Conservation (phyloP, 2,113 vertebrate genomes). For the Prionailurus viverrinus region DNA sequence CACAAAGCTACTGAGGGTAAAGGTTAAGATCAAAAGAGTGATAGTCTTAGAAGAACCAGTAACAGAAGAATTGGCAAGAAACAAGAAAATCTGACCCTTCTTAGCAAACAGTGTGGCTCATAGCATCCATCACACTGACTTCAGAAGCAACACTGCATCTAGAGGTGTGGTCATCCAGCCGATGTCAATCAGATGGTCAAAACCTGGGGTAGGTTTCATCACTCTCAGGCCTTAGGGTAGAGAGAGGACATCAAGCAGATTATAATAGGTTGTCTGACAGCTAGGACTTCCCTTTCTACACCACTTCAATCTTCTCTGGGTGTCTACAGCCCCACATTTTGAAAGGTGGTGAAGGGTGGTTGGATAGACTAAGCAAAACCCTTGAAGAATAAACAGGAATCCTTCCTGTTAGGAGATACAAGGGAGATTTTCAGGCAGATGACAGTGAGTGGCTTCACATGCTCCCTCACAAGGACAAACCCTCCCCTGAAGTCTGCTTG, state of each 20-base stretch:
- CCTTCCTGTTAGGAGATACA: background rate
- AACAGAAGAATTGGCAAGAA: background rate
- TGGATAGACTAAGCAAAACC: background rate
- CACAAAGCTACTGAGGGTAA: background rate
- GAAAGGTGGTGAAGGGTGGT: fast-evolving
- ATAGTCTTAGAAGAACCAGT: background rate
- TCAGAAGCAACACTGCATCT: background rate
- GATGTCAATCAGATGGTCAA: background rate
- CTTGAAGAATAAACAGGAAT: background rate
- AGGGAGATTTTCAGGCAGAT: background rate
- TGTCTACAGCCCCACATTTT: background rate
- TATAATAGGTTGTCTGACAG: background rate
- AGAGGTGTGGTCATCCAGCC: background rate
- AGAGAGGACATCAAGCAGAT: background rate
- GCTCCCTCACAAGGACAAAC: background rate
- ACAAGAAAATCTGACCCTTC: background rate
- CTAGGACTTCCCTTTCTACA: background rate
- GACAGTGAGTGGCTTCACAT: background rate
- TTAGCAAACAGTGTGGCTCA: background rate
- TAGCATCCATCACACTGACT: background rate
- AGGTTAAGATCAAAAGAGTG: background rate
- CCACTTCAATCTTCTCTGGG: background rate
- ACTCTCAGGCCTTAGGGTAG: background rate
- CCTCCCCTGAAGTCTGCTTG: fast-evolving
- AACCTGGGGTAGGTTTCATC: background rate